Evolutionary conservation across 2,113 vertebrate species (phyloP), one percentile per base, ranked within the genome.

Genomic region (Pseudorhombus dupliciocellatus): DNA sequence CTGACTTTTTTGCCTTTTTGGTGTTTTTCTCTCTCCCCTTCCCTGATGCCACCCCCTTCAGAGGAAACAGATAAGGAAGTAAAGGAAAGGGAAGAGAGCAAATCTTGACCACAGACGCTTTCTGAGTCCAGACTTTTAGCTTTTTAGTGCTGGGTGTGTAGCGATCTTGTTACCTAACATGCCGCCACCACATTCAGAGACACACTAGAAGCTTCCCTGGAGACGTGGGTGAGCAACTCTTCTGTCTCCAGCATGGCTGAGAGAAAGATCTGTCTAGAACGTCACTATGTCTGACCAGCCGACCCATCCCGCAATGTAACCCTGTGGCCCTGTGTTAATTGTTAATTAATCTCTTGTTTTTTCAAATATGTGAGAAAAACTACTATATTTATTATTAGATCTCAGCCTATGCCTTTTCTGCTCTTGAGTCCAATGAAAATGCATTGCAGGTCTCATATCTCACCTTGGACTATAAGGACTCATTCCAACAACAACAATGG

Each of bases 161-260:
- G 88, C 91, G 94, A 95, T 96, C 93, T 91, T 88, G 89, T 96
- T 95, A 96, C 94, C 91, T 85, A 77, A 86, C 73, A 87, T 93
- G 92, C 79, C 90, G 89, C 87, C 82, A 77, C 83, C 25, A 80
- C 86, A 77, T 94, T 94, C 92, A 90, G 37, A 93, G 92, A 91
- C 87, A 93, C 86, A 88, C 82, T 88, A 93, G 87, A 93, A 89
- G 87, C 59, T 65, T 95, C 94, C 92, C 79, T 79, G 91, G 94
- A 94, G 92, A 92, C 70, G 53, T 65, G 84, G 76, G 77, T 72
- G 76, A 88, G 87, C 87, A 92, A 88, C 88, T 88, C 94, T 91
- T 90, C 87, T 94, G 93, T 92, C 91, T 95, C 91, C 91, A 87
- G 87, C 83, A 72, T 66, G 67, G 78, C 92, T 73, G 84, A 93